Evolutionary conservation across 2,797 vertebrate species (phyloP).

Genomic region (Dallia pectoralis): DNA sequence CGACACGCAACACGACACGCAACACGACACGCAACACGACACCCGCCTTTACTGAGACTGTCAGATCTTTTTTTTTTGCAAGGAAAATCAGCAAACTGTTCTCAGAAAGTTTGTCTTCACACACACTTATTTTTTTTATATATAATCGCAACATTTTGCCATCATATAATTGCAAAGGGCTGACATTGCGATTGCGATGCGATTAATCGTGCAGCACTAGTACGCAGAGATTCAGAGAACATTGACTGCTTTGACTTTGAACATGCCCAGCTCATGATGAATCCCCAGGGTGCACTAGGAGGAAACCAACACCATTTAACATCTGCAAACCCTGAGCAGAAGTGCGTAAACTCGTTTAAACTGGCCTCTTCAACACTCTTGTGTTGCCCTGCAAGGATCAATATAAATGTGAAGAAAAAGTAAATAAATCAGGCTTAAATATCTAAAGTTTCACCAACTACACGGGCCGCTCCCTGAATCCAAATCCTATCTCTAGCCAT

Average conservation of each 20-base stretch:
- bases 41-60: too few relatives aligned
- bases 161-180: too few relatives aligned
- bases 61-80: too few relatives aligned
- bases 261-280: neutral
- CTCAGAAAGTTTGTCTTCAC: too few relatives aligned
- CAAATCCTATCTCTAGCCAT: slow-evolving; percentile 67
- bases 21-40: too few relatives aligned
- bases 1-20: too few relatives aligned
- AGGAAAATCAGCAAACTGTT: too few relatives aligned
- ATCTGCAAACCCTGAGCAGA: slow-evolving; percentile 76
- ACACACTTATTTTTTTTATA: too few relatives aligned
- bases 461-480: slow-evolving; percentile 69
- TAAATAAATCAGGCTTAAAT: slow-evolving; percentile 78
- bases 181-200: too few relatives aligned
- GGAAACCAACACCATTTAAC: slow-evolving; percentile 57
- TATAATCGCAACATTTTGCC: too few relatives aligned
- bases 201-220: too few relatives aligned
- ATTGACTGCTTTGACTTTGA: neutral
- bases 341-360: slow-evolving; percentile 76
- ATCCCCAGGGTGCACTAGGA: slow-evolving; percentile 7
- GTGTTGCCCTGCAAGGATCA: slow-evolving; percentile 69
- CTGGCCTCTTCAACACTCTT: slow-evolving; percentile 50
- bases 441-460: slow-evolving; percentile 66
- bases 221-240: neutral
- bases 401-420: slow-evolving; percentile 82